Evolutionary conservation across 2,113 vertebrate species (phyloP).

Genomic region (Lonchura striata): DNA sequence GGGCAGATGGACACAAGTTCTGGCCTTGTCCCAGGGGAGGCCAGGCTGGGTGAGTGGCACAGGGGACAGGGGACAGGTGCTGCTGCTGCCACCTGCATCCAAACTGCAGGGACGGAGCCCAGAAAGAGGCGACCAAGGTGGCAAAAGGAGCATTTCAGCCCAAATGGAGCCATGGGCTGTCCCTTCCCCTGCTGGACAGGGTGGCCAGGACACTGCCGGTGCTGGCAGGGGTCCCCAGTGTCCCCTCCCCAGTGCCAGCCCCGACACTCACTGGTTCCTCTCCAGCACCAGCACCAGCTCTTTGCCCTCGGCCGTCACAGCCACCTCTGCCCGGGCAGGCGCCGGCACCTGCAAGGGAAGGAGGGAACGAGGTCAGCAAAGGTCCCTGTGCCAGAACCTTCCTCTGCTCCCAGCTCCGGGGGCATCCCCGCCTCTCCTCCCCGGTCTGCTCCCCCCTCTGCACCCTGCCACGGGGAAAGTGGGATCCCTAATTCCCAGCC

Average conservation of each 20-base stretch:
- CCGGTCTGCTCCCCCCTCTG: neutral
- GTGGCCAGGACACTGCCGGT: neutral
- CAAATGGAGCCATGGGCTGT: neutral
- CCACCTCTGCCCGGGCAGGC: neutral
- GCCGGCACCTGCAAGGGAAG: neutral
- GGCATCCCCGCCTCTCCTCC: neutral
- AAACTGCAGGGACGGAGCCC: neutral
- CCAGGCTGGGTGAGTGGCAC: neutral
- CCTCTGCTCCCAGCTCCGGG: neutral
- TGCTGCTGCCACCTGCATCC: neutral
- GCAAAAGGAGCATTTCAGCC: neutral
- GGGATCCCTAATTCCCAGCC: neutral
- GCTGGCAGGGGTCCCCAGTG: accelerated
- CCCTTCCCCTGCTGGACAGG: neutral
- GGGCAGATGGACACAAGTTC: neutral
- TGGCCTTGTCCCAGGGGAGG: neutral
- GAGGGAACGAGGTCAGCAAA: neutral
- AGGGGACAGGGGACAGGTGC: neutral
- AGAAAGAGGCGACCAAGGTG: accelerated
- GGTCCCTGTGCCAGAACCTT: neutral
- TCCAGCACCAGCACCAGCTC: constrained; percentile 55
- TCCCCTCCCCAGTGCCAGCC: neutral
- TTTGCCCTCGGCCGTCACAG: neutral
- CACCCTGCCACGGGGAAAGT: neutral
- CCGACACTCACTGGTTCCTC: neutral